Percentiles rank a stretch among this genome's conserved stretches.
Evolutionary conservation across 1,140 invertebrate species (phyloP).

Genomic region (Asbolus verrucosus): DNA sequence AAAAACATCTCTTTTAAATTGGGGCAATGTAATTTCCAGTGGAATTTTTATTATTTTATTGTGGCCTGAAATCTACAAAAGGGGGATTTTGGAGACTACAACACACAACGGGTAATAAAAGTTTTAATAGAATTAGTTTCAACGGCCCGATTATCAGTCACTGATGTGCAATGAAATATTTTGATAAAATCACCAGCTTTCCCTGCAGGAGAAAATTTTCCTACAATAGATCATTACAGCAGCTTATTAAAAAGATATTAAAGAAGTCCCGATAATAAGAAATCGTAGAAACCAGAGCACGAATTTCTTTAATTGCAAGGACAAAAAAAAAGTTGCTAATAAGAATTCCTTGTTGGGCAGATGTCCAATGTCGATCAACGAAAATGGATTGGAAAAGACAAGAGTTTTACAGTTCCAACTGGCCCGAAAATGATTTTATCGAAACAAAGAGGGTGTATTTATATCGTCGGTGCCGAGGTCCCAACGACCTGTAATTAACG

Average conservation of each 20-base stretch:
- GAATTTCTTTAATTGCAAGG: background rate
- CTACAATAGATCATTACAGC: conserved; percentile 13
- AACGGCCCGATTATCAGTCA: conserved; percentile 11
- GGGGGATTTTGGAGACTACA: background rate
- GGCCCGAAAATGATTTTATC: too few species aligned
- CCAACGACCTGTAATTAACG: conserved; percentile 11
- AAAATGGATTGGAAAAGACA: background rate
- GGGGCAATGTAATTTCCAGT: background rate
- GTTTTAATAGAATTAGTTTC: background rate
- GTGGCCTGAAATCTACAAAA: background rate
- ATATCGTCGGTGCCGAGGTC: background rate
- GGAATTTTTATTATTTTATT: conserved; percentile 4
- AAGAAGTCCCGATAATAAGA: background rate
- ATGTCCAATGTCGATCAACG: conserved; percentile 1
- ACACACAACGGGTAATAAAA: conserved; percentile 7
- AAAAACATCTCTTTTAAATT: conserved; percentile 1
- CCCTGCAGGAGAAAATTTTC: conserved; percentile 16
- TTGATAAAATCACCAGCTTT: conserved; percentile 24
- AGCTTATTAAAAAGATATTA: conserved; percentile 30
- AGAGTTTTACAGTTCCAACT: background rate
- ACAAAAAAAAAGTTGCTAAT: too few species aligned
- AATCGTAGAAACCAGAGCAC: conserved; percentile 7
- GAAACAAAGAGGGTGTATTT: too few species aligned
- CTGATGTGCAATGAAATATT: conserved; percentile 5
- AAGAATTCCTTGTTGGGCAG: background rate